Evolutionary conservation across 2,797 vertebrate genomes (phyloP).

Genomic region (Crenuchus spilurus): DNA sequence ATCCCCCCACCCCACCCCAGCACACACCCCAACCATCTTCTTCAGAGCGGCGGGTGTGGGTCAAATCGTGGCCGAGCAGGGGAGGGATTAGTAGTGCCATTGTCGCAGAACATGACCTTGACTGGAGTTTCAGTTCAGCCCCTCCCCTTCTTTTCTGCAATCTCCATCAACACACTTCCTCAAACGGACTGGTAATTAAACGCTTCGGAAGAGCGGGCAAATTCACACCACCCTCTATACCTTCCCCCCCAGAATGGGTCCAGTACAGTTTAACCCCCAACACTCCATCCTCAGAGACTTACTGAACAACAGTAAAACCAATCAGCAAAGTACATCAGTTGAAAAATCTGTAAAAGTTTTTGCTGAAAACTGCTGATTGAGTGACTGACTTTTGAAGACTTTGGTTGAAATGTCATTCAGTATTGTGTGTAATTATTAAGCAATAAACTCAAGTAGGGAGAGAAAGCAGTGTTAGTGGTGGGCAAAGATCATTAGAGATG

Average conservation of each 20-base stretch:
- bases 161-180: conserved; percentile 75
- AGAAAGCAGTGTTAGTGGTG: too few species aligned
- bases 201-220: conserved; percentile 61
- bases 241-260: conserved; percentile 11
- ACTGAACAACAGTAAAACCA: background rate
- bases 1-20: background rate
- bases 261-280: conserved; percentile 3
- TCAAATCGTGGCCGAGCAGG: conserved; percentile 70
- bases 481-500: too few species aligned
- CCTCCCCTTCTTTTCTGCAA: conserved; percentile 58
- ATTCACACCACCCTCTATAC: conserved; percentile 40
- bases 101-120: conserved; percentile 84
- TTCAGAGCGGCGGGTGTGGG: conserved; percentile 69
- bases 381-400: too few species aligned
- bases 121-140: conserved; percentile 73
- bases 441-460: too few species aligned
- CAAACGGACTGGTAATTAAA: conserved; percentile 69
- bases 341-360: background rate
- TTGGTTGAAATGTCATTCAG: too few species aligned
- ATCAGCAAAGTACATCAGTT: too few species aligned
- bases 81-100: conserved; percentile 78
- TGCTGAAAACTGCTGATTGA: too few species aligned
- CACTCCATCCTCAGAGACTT: background rate
- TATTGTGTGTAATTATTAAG: too few species aligned
- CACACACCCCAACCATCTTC: conserved; percentile 50